phyloP scores from a whole-genome alignment of 2,888 invertebrate species.

The Perizoma affinitatum region DNA sequence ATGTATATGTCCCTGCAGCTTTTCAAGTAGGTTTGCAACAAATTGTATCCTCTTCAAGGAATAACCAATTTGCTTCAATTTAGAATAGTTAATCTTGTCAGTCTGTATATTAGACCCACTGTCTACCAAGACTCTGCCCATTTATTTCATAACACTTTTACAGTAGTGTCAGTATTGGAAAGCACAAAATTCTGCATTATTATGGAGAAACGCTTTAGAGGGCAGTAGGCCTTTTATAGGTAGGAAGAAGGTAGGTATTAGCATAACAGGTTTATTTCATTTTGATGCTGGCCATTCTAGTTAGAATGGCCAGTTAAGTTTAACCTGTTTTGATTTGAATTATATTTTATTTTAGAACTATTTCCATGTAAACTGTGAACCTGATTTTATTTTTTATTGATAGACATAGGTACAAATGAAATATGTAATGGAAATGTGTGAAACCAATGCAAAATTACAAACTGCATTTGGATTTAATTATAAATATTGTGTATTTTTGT shows the following conservation, averaged over 20 bases:
- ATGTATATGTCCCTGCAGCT: too few relatives aligned
- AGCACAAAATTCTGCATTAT: too few relatives aligned
- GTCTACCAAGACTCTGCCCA: conserved; percentile 3
- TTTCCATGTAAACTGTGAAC: conserved; percentile 1
- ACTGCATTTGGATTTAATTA: conserved; percentile 15
- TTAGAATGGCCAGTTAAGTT: conserved; percentile 34
- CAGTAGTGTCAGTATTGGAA: too few relatives aligned
- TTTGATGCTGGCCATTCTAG: conserved; percentile 39
- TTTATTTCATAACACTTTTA: too few relatives aligned
- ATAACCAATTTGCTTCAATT: conserved; percentile 5
- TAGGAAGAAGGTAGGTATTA: neutral
- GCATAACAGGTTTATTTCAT: conserved; percentile 19
- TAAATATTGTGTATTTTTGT: conserved; percentile 12
- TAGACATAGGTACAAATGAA: conserved; percentile 23
- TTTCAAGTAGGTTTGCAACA: neutral
- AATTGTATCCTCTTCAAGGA: neutral
- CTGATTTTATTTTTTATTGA: conserved; percentile 13
- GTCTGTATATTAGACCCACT: neutral
- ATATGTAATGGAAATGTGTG: conserved; percentile 14
- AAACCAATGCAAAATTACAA: conserved; percentile 13
- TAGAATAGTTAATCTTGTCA: neutral
- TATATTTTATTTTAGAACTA: conserved; percentile 1
- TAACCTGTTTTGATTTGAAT: conserved; percentile 22
- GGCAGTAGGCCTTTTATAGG: too few relatives aligned
- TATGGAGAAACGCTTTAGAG: too few relatives aligned